Conservation (phyloP, 2,113 vertebrate genomes). For the Apodemus speciosus region DNA sequence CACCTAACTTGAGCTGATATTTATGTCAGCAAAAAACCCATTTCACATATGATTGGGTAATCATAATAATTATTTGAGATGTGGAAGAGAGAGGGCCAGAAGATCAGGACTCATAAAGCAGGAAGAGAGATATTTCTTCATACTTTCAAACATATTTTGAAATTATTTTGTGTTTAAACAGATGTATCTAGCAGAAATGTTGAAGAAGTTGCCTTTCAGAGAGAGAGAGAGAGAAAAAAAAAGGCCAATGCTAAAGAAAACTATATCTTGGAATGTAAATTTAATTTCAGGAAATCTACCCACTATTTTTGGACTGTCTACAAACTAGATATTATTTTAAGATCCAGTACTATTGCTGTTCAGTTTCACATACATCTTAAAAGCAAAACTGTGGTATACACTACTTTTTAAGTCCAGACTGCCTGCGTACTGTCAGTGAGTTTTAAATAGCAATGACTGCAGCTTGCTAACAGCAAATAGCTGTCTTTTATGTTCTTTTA, state of each 20-base stretch:
- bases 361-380: neutral
- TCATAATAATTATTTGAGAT: neutral
- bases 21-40: neutral
- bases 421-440: neutral
- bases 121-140: neutral
- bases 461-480: constrained; percentile 29
- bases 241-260: neutral
- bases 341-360: neutral
- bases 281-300: neutral
- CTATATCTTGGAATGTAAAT: neutral
- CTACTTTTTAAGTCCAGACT: neutral
- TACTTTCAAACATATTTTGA: neutral
- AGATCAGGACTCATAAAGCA: neutral
- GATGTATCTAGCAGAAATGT: neutral
- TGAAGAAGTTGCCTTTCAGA: neutral
- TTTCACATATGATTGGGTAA: neutral
- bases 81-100: neutral
- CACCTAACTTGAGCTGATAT: neutral
- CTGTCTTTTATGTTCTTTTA: constrained; percentile 61
- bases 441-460: constrained; percentile 31
- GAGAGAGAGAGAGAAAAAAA: neutral
- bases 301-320: neutral
- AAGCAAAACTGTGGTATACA: constrained; percentile 2
- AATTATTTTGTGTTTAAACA: neutral
- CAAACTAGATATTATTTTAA: neutral